These are phyloP conservation scores for Volucella zonaria DNA, from an alignment of 2,888 invertebrate genomes.

Conservation along the genomic window DNA sequence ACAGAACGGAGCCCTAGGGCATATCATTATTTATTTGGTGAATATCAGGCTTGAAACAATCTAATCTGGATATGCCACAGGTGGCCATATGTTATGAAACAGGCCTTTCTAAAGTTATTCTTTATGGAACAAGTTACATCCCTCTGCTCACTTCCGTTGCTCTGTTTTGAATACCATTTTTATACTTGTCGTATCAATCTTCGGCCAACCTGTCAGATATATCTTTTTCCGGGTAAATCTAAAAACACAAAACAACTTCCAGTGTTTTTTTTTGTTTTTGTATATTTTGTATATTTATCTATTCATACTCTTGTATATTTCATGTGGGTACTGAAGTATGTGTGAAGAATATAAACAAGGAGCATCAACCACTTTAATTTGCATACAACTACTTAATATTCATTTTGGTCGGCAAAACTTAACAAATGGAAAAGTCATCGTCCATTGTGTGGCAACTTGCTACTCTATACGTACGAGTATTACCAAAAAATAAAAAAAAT, in stretches of 20 bases:
- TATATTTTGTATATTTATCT: background rate
- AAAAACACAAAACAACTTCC: no score
- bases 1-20: no score
- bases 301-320: no score
- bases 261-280: no score
- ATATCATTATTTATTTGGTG: no score
- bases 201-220: background rate
- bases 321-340: conserved; percentile 1
- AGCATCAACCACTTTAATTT: conserved; percentile 52
- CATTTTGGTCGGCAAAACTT: conserved; percentile 27
- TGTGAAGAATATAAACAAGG: conserved; percentile 53
- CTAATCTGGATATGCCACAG: no score
- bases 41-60: no score
- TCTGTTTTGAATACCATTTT: background rate
- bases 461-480: conserved; percentile 54
- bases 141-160: no score
- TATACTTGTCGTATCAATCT: no score
- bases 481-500: conserved; percentile 45
- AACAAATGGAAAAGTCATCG: conserved; percentile 30
- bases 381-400: conserved; percentile 61
- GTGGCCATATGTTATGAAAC: no score
- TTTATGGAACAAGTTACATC: no score
- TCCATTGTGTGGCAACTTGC: conserved; percentile 42
- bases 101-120: no score
- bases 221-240: background rate